Evolutionary conservation across 2,888 invertebrate species (phyloP).

Genomic region (Ptychoptera albimana): DNA sequence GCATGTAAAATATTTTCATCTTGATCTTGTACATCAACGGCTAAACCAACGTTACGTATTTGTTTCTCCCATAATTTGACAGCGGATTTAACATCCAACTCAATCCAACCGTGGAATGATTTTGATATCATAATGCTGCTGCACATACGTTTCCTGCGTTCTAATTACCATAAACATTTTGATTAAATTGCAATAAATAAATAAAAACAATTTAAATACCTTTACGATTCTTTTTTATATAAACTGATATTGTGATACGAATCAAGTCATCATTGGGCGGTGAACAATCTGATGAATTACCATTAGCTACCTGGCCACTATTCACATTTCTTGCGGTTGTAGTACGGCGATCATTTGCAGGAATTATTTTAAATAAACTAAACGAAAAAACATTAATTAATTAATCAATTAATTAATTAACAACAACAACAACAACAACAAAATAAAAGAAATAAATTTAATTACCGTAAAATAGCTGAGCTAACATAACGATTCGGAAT

Average conservation of each 20-base stretch:
- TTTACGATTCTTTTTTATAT: not conserved
- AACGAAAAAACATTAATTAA: not conserved
- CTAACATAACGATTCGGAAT: not conserved
- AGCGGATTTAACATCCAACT: slow-evolving; percentile 5
- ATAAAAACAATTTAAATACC: not conserved
- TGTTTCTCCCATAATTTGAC: slow-evolving; percentile 6
- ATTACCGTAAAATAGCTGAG: not conserved
- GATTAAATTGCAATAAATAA: not conserved
- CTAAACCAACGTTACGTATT: slow-evolving; percentile 4
- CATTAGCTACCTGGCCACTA: too few species aligned
- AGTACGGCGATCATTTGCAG: not conserved
- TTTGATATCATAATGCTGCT: slow-evolving; percentile 3
- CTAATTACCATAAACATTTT: not conserved
- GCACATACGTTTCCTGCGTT: slow-evolving; percentile 1
- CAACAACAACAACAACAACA: too few species aligned
- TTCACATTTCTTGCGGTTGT: too few species aligned
- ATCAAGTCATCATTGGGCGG: slow-evolving; percentile 1
- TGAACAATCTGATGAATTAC: not conserved
- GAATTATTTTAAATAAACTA: not conserved
- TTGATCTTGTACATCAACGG: slow-evolving; percentile 6
- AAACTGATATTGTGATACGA: slow-evolving; percentile 2
- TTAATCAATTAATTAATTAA: not conserved
- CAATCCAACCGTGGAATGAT: slow-evolving; percentile 6
- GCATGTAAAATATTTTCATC: slow-evolving; percentile 1
- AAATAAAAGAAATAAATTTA: not conserved